phyloP scores from a whole-genome alignment of 2,888 invertebrate species.

The Calephelis perditalis region DNA sequence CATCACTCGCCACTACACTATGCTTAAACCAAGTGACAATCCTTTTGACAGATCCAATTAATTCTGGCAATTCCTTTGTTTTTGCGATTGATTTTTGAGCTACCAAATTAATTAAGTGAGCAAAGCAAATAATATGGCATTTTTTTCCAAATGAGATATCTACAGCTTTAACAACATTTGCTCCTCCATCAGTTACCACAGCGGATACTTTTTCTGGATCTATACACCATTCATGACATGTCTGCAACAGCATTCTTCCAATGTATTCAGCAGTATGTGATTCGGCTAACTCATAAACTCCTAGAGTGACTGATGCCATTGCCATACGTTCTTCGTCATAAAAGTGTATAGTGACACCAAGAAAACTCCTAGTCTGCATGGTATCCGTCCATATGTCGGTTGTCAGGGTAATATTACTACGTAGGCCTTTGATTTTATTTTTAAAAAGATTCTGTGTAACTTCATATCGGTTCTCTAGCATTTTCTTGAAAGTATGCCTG shows the following conservation, averaged over 20 bases:
- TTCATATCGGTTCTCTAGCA: neutral
- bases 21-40: constrained; percentile 27
- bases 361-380: constrained; percentile 5
- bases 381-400: neutral
- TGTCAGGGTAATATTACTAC: constrained; percentile 5
- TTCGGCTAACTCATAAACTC: constrained; percentile 4
- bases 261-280: constrained; percentile 16
- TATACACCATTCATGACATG: constrained; percentile 19
- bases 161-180: constrained; percentile 31
- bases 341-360: constrained; percentile 8
- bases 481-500: constrained; percentile 20
- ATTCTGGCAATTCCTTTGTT: constrained; percentile 24
- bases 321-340: too few relatives aligned
- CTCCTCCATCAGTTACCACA: constrained; percentile 18
- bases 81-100: constrained; percentile 28
- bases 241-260: constrained; percentile 13
- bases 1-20: constrained; percentile 23
- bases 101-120: constrained; percentile 28
- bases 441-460: neutral
- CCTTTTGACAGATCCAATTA: constrained; percentile 23
- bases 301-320: neutral
- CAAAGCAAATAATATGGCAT: constrained; percentile 25
- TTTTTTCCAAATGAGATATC: constrained; percentile 24
- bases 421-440: too few relatives aligned
- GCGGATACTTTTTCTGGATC: too few relatives aligned